Percentiles rank a stretch among this genome's conserved stretches.
Evolutionary conservation across 1,140 invertebrate species (phyloP).

Genomic region (Dreissena rostriformis): DNA sequence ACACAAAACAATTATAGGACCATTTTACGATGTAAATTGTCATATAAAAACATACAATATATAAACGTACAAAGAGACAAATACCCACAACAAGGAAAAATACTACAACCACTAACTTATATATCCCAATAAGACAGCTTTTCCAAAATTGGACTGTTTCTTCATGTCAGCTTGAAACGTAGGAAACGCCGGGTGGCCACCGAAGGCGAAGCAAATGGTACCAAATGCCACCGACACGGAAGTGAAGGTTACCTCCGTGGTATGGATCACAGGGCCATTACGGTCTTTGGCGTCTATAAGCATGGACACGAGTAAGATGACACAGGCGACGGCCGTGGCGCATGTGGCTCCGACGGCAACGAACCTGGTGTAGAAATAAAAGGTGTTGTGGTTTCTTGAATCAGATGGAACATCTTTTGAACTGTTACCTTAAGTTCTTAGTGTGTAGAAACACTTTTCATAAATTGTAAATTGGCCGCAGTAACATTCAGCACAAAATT

Average conservation of each 20-base stretch:
- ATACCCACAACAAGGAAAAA: constrained; percentile 75
- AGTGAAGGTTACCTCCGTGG: constrained; percentile 59
- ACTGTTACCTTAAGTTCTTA: no score
- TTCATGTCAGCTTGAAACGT: constrained; percentile 83
- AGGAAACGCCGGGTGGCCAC: constrained; percentile 81
- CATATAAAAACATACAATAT: no score
- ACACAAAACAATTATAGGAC: no score
- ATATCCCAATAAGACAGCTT: constrained; percentile 79
- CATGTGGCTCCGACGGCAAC: constrained; percentile 75
- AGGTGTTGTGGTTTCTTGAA: neutral
- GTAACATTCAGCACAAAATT: no score
- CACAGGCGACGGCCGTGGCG: constrained; percentile 73
- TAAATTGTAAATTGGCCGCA: no score
- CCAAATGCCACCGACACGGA: constrained; percentile 80
- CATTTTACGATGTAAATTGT: no score
- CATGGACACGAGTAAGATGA: constrained; percentile 69
- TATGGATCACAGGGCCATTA: constrained; percentile 40
- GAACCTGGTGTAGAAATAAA: constrained; percentile 63
- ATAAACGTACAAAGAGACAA: constrained; percentile 71
- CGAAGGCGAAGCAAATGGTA: constrained; percentile 81
- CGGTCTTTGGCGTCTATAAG: constrained; percentile 45
- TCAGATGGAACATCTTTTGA: neutral
- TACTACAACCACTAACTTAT: constrained; percentile 67
- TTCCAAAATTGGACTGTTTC: constrained; percentile 79
- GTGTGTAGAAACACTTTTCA: no score